Conservation (phyloP, 2,797 vertebrate species). For the Acomys russatus region DNA sequence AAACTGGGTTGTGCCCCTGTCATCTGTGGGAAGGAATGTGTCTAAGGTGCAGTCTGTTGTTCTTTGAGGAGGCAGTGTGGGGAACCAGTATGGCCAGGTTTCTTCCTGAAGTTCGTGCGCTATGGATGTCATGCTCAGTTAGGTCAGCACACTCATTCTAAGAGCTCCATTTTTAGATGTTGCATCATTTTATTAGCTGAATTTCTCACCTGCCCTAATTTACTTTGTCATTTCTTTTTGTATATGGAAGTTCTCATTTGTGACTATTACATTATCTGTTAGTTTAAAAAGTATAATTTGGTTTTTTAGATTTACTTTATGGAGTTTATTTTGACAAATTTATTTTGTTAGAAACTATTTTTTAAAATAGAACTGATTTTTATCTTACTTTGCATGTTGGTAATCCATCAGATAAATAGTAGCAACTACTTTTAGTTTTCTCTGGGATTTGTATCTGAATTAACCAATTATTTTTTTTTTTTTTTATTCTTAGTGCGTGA, state of each 20-base stretch:
- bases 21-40: neutral
- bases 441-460: conserved; percentile 68
- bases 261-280: conserved; percentile 39
- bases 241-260: conserved; percentile 16
- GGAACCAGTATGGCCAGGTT: neutral
- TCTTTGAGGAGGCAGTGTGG: neutral
- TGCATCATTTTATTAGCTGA: neutral
- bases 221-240: conserved; percentile 40
- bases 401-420: conserved; percentile 48
- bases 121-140: neutral
- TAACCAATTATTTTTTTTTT: conserved; percentile 81
- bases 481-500: conserved; percentile 94
- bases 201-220: conserved; percentile 29
- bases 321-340: conserved; percentile 37
- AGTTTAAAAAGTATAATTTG: conserved; percentile 39
- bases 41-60: neutral
- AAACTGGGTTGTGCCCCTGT: neutral
- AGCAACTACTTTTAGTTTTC: conserved; percentile 71
- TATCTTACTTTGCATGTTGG: conserved; percentile 62
- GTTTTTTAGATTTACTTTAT: conserved; percentile 65
- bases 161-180: neutral
- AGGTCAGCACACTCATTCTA: conserved; percentile 15
- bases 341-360: conserved; percentile 65
- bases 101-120: neutral
- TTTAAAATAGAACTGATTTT: conserved; percentile 59